phyloP scores from a whole-genome alignment of 2,113 vertebrate species.

The Aspiorhynchus laticeps region DNA sequence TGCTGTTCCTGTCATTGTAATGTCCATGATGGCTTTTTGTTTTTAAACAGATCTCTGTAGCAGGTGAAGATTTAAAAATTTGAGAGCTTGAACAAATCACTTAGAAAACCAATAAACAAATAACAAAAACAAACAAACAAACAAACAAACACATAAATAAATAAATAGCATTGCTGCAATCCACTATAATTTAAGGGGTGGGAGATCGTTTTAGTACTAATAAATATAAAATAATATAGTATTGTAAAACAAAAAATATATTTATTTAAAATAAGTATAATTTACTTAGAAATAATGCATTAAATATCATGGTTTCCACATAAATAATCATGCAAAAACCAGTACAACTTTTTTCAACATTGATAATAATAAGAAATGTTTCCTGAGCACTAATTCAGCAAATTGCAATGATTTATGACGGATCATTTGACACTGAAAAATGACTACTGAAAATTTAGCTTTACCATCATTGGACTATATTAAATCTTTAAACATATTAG shows the following conservation, averaged over 20 bases:
- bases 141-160: not conserved
- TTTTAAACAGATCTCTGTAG: not conserved
- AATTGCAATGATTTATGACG: not conserved
- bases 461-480: not conserved
- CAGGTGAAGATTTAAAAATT: not conserved
- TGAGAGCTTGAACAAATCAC: not conserved
- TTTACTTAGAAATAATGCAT: not conserved
- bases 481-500: not conserved
- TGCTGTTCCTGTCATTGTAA: constrained; percentile 64
- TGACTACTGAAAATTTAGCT: not conserved
- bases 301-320: not conserved
- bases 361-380: not conserved
- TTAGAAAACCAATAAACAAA: not conserved
- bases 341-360: not conserved
- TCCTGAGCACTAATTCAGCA: not conserved
- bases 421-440: not conserved
- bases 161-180: not conserved
- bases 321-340: not conserved
- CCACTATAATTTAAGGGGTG: no score
- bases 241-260: not conserved
- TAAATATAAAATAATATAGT: not conserved
- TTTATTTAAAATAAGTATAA: no score
- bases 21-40: not conserved
- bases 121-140: not conserved
- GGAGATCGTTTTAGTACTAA: not conserved